phyloP scores from a whole-genome alignment of 2,888 invertebrate species.

The Oeneis ivallda region DNA sequence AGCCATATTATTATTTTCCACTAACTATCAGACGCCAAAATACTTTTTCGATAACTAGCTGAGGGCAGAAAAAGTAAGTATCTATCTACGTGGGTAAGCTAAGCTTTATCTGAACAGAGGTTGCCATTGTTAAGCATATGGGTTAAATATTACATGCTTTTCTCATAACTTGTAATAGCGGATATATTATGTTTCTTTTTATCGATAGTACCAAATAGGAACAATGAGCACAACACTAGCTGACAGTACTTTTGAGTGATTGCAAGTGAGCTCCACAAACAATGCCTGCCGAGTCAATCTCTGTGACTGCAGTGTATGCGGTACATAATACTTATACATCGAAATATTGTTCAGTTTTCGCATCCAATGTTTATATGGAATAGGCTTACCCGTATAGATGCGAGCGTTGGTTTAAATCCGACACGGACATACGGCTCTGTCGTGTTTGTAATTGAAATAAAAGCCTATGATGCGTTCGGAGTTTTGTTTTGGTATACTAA shows the following conservation, averaged over 20 bases:
- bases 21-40: no score
- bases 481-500: not conserved
- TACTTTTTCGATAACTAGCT: no score
- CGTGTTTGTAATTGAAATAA: conserved; percentile 22
- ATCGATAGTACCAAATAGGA: conserved; percentile 5
- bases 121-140: no score
- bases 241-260: conserved; percentile 75
- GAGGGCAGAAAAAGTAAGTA: no score
- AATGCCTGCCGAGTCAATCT: conserved; percentile 74
- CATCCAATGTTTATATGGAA: conserved; percentile 50
- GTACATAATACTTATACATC: conserved; percentile 33
- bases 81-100: no score
- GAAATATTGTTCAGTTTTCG: conserved; percentile 46
- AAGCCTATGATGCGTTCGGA: not conserved
- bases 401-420: conserved; percentile 28
- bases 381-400: conserved; percentile 38
- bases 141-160: no score
- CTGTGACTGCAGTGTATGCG: conserved; percentile 49
- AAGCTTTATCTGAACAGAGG: no score
- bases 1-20: no score
- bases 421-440: conserved; percentile 30
- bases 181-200: not conserved
- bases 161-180: not conserved
- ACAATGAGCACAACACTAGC: conserved; percentile 48
- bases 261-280: conserved; percentile 73